Conservation (phyloP, 2,888 invertebrate species). For the Ceriagrion tenellum region DNA sequence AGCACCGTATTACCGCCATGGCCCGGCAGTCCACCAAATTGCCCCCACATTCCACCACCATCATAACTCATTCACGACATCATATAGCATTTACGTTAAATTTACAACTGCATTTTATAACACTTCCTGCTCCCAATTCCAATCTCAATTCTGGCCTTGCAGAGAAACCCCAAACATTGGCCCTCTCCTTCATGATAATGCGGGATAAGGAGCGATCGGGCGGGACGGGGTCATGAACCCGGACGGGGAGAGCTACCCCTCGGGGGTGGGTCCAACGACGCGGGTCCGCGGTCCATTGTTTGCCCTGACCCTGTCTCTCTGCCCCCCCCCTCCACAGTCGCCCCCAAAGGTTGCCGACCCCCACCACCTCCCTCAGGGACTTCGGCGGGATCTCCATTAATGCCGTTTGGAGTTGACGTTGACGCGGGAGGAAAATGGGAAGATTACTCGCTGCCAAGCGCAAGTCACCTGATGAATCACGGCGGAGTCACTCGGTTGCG, state of each 20-base stretch:
- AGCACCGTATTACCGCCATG: no score
- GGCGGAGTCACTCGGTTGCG: not conserved
- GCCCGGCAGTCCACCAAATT: no score
- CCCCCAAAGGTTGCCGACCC: not conserved
- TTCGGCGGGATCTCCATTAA: constrained; percentile 6
- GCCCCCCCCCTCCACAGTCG: not conserved
- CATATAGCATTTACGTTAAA: no score
- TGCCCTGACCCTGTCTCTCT: not conserved
- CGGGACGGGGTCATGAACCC: constrained; percentile 3
- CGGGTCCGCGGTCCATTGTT: not conserved
- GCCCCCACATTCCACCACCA: no score
- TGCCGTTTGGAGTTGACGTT: constrained; percentile 39
- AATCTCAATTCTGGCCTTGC: not conserved
- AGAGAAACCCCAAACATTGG: not conserved
- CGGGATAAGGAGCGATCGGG: not conserved
- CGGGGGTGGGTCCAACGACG: not conserved
- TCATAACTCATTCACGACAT: no score
- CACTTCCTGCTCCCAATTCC: no score
- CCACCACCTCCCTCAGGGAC: no score
- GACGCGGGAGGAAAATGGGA: not conserved
- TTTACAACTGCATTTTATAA: no score
- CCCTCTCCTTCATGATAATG: not conserved
- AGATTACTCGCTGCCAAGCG: not conserved
- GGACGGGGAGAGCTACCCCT: not conserved
- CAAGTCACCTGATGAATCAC: constrained; percentile 26